A percentile compares a stretch with the other conserved stretches of the same genome.
phyloP scores from a whole-genome alignment of 2,797 vertebrate species.

The Bucorvus abyssinicus region DNA sequence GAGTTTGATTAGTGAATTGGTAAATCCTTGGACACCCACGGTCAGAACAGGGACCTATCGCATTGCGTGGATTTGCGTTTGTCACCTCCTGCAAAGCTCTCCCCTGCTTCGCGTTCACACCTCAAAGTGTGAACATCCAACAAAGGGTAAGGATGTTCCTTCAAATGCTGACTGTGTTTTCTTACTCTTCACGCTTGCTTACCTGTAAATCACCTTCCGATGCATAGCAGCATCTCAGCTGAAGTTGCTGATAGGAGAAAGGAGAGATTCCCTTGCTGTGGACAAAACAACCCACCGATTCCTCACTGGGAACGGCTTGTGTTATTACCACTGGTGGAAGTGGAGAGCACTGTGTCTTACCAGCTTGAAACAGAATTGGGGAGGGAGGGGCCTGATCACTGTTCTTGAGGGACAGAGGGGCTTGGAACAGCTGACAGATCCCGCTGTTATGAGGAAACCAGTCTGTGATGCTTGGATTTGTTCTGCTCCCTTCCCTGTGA shows the following conservation, averaged over 20 bases:
- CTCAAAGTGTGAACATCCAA: background rate
- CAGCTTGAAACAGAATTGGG: background rate
- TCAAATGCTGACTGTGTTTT: background rate
- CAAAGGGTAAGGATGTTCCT: background rate
- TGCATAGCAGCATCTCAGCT: background rate
- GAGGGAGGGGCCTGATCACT: background rate
- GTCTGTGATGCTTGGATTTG: background rate
- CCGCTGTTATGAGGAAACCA: background rate
- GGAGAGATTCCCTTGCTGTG: background rate
- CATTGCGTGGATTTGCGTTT: background rate
- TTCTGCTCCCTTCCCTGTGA: background rate
- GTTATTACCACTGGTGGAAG: background rate
- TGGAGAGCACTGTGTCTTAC: background rate
- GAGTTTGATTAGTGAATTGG: background rate
- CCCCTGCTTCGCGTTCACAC: background rate
- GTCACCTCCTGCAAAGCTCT: background rate
- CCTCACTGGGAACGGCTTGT: rapidly evolving
- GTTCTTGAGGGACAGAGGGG: background rate
- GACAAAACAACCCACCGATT: background rate
- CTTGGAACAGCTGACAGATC: background rate
- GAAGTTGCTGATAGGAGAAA: background rate
- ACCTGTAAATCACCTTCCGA: background rate
- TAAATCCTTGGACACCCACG: background rate
- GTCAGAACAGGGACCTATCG: background rate
- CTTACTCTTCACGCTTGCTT: background rate